Evolutionary conservation across 2,113 vertebrate species (phyloP).

Genomic region (Hydrochoerus hydrochaeris): DNA sequence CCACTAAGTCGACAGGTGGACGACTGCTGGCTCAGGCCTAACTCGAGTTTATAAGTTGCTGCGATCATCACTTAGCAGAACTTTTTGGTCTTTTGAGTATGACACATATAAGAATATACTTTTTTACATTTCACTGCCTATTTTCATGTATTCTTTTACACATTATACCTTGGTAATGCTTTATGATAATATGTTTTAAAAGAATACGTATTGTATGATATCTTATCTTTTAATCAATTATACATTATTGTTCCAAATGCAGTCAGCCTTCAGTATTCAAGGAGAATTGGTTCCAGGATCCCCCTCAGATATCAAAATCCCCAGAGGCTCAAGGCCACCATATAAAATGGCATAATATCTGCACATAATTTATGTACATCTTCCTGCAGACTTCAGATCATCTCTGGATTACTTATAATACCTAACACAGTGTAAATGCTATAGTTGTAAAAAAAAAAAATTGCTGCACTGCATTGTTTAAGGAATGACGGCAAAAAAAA

Average conservation of each 20-base stretch:
- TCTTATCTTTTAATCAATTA: not conserved
- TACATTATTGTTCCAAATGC: not conserved
- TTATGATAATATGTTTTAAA: conserved; percentile 1
- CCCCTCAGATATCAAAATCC: not conserved
- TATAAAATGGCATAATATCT: not conserved
- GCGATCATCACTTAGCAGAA: not conserved
- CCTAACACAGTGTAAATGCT: not conserved
- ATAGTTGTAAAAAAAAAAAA: not conserved
- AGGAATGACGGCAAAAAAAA: not conserved
- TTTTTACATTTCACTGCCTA: not conserved
- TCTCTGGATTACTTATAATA: not conserved
- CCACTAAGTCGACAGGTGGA: not conserved
- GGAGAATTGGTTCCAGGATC: not conserved
- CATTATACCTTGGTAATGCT: conserved; percentile 20
- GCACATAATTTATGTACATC: not conserved
- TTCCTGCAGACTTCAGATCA: not conserved
- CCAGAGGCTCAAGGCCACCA: not conserved
- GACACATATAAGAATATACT: not conserved
- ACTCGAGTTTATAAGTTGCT: not conserved
- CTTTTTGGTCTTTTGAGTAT: not conserved
- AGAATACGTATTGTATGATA: not conserved
- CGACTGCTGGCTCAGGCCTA: not conserved
- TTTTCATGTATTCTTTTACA: not conserved
- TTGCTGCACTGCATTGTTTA: not conserved
- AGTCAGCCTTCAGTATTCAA: not conserved